These are phyloP conservation scores for Dermatemys mawii DNA, from an alignment of 2,113 vertebrate genomes.

Conservation along the genomic window DNA sequence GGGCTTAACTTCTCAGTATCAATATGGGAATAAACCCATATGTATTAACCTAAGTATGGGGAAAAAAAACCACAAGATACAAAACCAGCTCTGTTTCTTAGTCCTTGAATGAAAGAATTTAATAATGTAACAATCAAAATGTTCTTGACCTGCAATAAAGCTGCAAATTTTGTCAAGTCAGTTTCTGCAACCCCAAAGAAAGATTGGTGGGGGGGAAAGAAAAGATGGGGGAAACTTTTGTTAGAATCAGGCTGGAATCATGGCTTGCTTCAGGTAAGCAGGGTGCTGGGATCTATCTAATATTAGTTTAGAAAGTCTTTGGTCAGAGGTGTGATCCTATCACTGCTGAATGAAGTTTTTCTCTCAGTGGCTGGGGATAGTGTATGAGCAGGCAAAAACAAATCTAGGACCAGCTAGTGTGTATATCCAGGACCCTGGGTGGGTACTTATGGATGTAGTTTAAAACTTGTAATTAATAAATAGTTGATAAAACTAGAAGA, in stretches of 20 bases:
- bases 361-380: too few relatives aligned
- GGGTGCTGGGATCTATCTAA: background rate
- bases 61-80: background rate
- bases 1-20: background rate
- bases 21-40: background rate
- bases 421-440: background rate
- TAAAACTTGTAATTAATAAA: background rate
- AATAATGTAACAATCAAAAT: background rate
- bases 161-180: background rate
- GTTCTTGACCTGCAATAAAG: background rate
- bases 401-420: background rate
- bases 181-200: background rate
- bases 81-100: background rate
- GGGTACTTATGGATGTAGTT: background rate
- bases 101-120: background rate
- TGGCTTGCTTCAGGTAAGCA: background rate
- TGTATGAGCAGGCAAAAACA: too few relatives aligned
- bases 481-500: background rate
- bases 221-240: background rate
- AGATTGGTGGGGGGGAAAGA: background rate
- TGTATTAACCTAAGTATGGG: background rate
- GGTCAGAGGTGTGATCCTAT: too few relatives aligned
- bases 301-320: background rate
- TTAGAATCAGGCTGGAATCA: background rate
- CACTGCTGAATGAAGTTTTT: too few relatives aligned